Conservation (phyloP, 2,888 invertebrate species). For the Deilephila porcellus region DNA sequence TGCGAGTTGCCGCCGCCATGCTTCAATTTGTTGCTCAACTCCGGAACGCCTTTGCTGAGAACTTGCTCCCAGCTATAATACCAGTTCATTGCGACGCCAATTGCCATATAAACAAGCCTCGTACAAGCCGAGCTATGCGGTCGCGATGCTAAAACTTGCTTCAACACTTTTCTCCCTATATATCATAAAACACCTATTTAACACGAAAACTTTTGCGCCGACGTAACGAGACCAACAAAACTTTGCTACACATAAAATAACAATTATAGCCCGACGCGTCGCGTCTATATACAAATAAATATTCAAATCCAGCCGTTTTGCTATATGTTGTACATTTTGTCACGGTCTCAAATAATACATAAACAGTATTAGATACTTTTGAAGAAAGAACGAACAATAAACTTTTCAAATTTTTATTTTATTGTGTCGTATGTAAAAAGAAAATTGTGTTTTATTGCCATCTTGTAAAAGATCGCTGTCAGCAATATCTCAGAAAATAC, state of each 20-base stretch:
- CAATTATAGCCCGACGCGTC: constrained; percentile 42
- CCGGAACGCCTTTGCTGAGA: constrained; percentile 67
- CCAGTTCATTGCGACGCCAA: constrained; percentile 74
- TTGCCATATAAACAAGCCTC: constrained; percentile 79
- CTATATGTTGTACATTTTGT: background rate
- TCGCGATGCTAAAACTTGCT: constrained; percentile 68
- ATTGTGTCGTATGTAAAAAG: constrained; percentile 18
- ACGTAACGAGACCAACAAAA: constrained; percentile 48
- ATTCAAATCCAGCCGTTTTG: background rate
- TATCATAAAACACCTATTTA: constrained; percentile 60
- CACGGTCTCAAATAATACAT: background rate
- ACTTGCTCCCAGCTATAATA: constrained; percentile 64
- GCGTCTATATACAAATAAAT: constrained; percentile 16
- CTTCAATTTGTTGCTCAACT: constrained; percentile 76
- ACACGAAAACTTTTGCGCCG: constrained; percentile 41
- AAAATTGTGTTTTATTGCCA: constrained; percentile 20
- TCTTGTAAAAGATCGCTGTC: constrained; percentile 44
- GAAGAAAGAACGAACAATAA: constrained; percentile 32
- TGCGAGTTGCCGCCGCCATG: constrained; percentile 67
- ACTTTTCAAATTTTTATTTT: constrained; percentile 30
- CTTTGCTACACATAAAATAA: constrained; percentile 50
- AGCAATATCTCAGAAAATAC: constrained; percentile 48
- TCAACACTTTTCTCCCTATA: constrained; percentile 63
- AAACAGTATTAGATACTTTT: background rate
- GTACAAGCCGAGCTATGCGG: constrained; percentile 61